Conservation (phyloP, 2,888 invertebrate genomes). For the Sturmia bella region DNA sequence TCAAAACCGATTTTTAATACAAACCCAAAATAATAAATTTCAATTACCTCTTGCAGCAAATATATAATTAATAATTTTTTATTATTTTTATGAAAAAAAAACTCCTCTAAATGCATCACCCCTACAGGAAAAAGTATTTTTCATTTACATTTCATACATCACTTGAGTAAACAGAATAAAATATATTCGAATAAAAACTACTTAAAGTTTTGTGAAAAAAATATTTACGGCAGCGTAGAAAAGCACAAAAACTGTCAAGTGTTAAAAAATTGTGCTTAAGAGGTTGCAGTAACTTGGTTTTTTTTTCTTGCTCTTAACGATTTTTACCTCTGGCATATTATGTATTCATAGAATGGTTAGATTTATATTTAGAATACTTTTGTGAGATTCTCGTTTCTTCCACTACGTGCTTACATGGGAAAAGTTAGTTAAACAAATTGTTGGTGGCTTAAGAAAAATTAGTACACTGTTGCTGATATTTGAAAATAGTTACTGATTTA, state of each 20-base stretch:
- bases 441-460: neutral
- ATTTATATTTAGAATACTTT: constrained; percentile 6
- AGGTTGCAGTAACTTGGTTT: constrained; percentile 62
- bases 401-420: neutral
- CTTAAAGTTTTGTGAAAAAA: constrained; percentile 3
- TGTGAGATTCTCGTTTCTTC: neutral
- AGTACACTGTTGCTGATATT: no score
- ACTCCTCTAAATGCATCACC: neutral
- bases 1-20: no score
- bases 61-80: no score
- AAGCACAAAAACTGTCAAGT: constrained; percentile 66
- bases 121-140: constrained; percentile 48
- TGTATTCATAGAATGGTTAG: constrained; percentile 21
- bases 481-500: no score
- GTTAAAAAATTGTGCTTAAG: constrained; percentile 63
- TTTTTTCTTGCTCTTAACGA: neutral
- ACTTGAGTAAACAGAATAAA: constrained; percentile 29
- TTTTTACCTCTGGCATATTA: constrained; percentile 5
- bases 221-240: constrained; percentile 35
- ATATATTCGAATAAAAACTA: constrained; percentile 16
- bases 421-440: neutral
- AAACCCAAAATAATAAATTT: no score
- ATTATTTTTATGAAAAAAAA: no score
- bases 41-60: no score
- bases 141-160: constrained; percentile 25